Percentiles rank a stretch among this genome's conserved stretches.
These are phyloP conservation scores for Beris chalybata DNA, from an alignment of 2,888 invertebrate species.

Conservation along the genomic window DNA sequence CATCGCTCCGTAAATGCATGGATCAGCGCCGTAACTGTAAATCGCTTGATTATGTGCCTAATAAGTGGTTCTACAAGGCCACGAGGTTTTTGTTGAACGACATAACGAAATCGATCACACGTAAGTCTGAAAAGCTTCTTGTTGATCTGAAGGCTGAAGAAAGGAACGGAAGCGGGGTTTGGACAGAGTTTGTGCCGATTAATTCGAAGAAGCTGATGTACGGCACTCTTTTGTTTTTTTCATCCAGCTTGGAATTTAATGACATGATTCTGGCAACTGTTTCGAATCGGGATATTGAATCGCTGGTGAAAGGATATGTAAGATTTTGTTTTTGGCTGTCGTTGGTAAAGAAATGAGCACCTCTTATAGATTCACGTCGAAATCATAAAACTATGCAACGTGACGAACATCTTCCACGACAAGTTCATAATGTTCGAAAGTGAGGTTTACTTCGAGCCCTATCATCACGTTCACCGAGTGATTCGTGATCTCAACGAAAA, in stretches of 20 bases:
- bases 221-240: constrained; percentile 74
- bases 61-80: constrained; percentile 42
- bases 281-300: constrained; percentile 59
- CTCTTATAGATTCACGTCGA: constrained; percentile 49
- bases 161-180: neutral
- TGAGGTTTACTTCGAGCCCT: constrained; percentile 80
- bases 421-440: constrained; percentile 73
- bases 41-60: constrained; percentile 34
- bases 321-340: constrained; percentile 45
- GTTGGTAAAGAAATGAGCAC: neutral
- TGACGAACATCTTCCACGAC: constrained; percentile 49
- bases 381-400: constrained; percentile 49
- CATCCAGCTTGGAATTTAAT: constrained; percentile 65
- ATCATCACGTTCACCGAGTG: constrained; percentile 72
- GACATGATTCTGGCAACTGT: constrained; percentile 72
- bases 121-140: constrained; percentile 46
- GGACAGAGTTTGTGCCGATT: neutral
- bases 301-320: constrained; percentile 62
- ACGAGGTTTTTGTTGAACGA: constrained; percentile 47
- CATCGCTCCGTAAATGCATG: constrained; percentile 64
- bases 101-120: constrained; percentile 38
- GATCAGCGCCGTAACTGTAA: constrained; percentile 37
- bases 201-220: constrained; percentile 44
- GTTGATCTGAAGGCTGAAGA: constrained; percentile 43
- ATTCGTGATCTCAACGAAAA: constrained; percentile 62